Evolutionary conservation across 2,113 vertebrate species (phyloP).

Genomic region (Thalassarche chlororhynchos): DNA sequence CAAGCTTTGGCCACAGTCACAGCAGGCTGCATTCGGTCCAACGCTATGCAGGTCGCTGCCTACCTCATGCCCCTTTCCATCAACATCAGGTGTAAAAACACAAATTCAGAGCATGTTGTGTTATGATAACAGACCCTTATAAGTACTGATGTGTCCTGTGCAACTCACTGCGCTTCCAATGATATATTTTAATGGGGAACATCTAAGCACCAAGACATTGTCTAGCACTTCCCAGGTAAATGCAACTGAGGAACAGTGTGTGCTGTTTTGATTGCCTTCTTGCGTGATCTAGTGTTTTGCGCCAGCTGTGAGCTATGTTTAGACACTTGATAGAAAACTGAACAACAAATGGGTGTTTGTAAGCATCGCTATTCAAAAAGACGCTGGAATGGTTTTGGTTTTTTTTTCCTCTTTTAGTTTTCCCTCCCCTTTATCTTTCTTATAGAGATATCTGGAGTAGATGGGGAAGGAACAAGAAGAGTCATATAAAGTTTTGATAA

Average conservation of each 20-base stretch:
- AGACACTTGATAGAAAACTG: background rate
- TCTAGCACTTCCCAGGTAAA: background rate
- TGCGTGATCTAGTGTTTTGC: background rate
- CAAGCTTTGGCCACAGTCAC: background rate
- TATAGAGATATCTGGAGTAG: background rate
- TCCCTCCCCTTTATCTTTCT: background rate
- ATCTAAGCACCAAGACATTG: background rate
- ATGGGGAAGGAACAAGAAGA: background rate
- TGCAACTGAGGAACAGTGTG: background rate
- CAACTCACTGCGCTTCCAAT: background rate
- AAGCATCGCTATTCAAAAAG: background rate
- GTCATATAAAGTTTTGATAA: background rate
- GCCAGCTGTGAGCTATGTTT: background rate
- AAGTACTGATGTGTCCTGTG: background rate
- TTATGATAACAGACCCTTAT: background rate
- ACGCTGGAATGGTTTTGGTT: background rate
- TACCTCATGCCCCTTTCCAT: background rate
- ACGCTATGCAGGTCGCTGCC: background rate
- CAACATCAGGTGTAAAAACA: background rate
- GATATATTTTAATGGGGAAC: background rate
- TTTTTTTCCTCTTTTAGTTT: background rate
- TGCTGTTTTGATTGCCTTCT: background rate
- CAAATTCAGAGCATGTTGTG: rapidly evolving
- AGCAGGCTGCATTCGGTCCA: background rate
- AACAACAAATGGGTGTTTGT: background rate